Evolutionary conservation across 2,888 invertebrate species (phyloP).

Genomic region (Biston betularia): DNA sequence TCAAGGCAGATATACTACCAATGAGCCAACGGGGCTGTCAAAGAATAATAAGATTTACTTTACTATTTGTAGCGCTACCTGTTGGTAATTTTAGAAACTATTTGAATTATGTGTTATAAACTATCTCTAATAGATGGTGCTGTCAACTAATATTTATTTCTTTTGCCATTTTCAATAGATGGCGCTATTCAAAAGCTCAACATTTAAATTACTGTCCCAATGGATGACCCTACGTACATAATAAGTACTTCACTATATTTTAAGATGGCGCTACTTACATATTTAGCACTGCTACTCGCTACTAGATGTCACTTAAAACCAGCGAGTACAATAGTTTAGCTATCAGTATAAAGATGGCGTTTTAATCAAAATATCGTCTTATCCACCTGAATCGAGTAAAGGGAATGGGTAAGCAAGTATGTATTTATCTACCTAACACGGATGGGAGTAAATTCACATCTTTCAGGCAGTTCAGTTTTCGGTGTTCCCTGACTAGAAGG

Average conservation of each 20-base stretch:
- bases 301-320: slow-evolving; percentile 18
- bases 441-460: slow-evolving; percentile 51
- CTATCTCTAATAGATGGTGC: no score
- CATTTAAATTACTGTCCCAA: no score
- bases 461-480: slow-evolving; percentile 79
- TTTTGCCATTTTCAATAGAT: background rate
- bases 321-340: slow-evolving; percentile 46
- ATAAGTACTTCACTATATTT: background rate
- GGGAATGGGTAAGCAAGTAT: slow-evolving; percentile 41
- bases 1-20: no score
- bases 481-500: slow-evolving; percentile 73
- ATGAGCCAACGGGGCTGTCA: no score
- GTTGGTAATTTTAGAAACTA: no score
- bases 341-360: slow-evolving; percentile 60
- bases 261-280: background rate
- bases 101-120: no score
- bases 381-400: slow-evolving; percentile 28
- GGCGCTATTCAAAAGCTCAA: background rate
- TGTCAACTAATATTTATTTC: background rate
- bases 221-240: no score
- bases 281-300: background rate
- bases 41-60: no score
- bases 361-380: slow-evolving; percentile 27
- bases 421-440: slow-evolving; percentile 52
- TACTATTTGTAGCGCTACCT: no score